Evolutionary conservation across 1,140 invertebrate species (phyloP), one percentile per base, ranked within the genome.

Genomic region (Pemphigus obesinymphae): DNA sequence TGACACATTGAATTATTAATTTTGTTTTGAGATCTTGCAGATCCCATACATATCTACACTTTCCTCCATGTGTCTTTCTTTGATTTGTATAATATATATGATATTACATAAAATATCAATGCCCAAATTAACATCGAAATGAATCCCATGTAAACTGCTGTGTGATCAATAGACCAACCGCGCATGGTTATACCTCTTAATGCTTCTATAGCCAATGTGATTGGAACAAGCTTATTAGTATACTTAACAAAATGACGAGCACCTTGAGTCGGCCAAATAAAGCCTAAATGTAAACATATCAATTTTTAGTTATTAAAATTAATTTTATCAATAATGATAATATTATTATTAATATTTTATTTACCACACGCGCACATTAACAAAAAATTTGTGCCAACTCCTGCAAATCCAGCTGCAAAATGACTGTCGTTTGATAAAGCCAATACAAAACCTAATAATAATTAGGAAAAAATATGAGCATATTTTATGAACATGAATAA

Each of bases 261-360:
- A 10, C 90, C 90, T 86, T 92, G 88, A n/a, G 91, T 85, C 2
- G 91, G 91, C 91, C 91, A 92, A 78, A 91, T 89, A 37, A 91
- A 91, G 50, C 91, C 90, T 89, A 17, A 43, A 29, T 23, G 85
- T 40, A 85, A 83, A 61, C 20, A 82, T 6, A 40, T 72, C n/a
- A 66, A 43, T 40, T 50, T 55, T 76, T 48, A n/a, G 43, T 45
- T 8, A 48, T 17, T 63, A 45, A 61, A 55, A 17, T 34, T 10
- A 23, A n/a, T n/a, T 13, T 34, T 26, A 58, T 11, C 43, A n/a
- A n/a, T n/a, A n/a, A n/a, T n/a, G 5, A 15, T 29, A 26, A 40
- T 11, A n/a, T n/a, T n/a, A n/a, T n/a, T 17, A 72, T 75, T 53
- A 40, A 26, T 82, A 23, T 17, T 63, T 31, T 80, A 85, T 85